Evolutionary conservation across 2,888 invertebrate genomes (phyloP).

Genomic region (Acanthosepion lycidas): DNA sequence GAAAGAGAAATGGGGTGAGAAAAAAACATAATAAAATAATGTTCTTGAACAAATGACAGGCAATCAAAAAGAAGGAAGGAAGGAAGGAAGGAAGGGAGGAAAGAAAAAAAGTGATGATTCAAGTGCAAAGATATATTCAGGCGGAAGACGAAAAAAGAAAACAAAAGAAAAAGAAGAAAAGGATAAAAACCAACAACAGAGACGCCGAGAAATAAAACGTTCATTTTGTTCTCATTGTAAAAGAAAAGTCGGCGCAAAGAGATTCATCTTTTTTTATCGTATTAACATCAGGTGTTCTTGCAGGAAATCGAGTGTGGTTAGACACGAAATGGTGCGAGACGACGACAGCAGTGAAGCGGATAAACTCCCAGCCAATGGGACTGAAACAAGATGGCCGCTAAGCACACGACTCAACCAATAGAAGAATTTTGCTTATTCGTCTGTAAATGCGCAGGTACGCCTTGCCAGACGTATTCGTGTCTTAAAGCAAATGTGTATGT

Average conservation of each 20-base stretch:
- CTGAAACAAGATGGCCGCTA: not conserved
- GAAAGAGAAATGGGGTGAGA: too few relatives aligned
- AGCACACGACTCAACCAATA: conserved; percentile 1
- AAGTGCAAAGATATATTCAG: not conserved
- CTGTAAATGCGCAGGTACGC: not conserved
- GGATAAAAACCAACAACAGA: not conserved
- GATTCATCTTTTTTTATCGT: not conserved
- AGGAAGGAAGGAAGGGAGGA: too few relatives aligned
- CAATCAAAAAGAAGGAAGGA: not conserved
- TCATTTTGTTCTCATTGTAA: not conserved
- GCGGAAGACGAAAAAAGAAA: not conserved
- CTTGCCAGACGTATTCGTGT: not conserved
- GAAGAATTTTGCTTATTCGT: not conserved
- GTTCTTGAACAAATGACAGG: not conserved
- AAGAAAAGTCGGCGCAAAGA: not conserved
- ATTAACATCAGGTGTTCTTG: conserved; percentile 12
- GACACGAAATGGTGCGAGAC: conserved; percentile 8
- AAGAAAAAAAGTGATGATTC: not conserved
- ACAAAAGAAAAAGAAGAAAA: not conserved
- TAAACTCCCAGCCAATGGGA: not conserved
- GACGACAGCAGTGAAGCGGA: not conserved
- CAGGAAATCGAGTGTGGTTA: conserved; percentile 33
- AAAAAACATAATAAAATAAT: not conserved
- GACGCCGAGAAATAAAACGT: not conserved
- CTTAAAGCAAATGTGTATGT: not conserved